phyloP scores from a whole-genome alignment of 2,888 invertebrate genomes.

The Aquatica leii region DNA sequence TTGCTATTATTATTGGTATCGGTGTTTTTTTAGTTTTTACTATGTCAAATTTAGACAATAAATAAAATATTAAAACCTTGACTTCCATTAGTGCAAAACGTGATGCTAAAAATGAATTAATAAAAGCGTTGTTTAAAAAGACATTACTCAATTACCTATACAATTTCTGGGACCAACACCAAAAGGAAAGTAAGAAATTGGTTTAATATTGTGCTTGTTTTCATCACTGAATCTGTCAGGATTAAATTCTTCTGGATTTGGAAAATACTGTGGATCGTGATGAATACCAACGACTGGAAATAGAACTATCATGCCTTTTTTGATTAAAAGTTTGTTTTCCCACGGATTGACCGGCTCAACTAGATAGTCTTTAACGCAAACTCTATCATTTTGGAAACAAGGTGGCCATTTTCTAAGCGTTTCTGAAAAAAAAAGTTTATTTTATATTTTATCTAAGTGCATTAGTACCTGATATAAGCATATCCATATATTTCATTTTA shows the following conservation, averaged over 20 bases:
- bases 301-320: conserved; percentile 61
- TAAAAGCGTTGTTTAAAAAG: conserved; percentile 48
- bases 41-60: conserved; percentile 54
- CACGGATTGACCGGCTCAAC: conserved; percentile 62
- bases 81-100: conserved; percentile 58
- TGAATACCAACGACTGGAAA: conserved; percentile 62
- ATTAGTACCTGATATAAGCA: conserved; percentile 65
- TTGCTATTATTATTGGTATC: conserved; percentile 47
- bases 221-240: too few relatives aligned
- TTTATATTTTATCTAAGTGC: too few relatives aligned
- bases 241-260: too few relatives aligned
- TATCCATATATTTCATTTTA: conserved; percentile 66
- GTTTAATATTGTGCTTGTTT: conserved; percentile 61
- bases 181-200: conserved; percentile 64
- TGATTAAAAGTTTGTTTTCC: conserved; percentile 50
- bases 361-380: conserved; percentile 65
- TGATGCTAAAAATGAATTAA: conserved; percentile 59
- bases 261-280: too few relatives aligned
- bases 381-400: conserved; percentile 60
- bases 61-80: conserved; percentile 56
- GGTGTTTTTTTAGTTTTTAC: conserved; percentile 39
- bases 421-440: too few relatives aligned
- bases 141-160: conserved; percentile 49
- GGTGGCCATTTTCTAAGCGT: conserved; percentile 68
- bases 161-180: conserved; percentile 60